Evolutionary conservation across 2,888 invertebrate genomes (phyloP).

Genomic region (Piscicola geometra): DNA sequence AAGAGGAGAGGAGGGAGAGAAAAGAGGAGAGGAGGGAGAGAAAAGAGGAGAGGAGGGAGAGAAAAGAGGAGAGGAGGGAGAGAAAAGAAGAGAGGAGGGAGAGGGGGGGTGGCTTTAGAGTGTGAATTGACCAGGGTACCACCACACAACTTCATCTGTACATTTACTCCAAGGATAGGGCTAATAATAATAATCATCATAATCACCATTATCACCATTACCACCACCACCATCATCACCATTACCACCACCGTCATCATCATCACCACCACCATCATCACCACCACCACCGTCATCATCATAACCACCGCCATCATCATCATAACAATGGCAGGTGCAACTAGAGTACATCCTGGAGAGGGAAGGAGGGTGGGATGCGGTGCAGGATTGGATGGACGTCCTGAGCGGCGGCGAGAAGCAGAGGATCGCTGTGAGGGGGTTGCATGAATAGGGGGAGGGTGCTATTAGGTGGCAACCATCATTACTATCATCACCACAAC

Average conservation of each 20-base stretch:
- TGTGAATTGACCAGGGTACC: neutral
- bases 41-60: constrained; percentile 93
- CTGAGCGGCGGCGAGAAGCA: constrained; percentile 97
- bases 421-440: constrained; percentile 74
- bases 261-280: constrained; percentile 3
- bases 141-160: neutral
- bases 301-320: neutral
- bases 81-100: neutral
- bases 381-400: constrained; percentile 98
- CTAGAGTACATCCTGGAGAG: constrained; percentile 75
- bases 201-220: neutral
- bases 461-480: too few species aligned
- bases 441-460: neutral
- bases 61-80: constrained; percentile 89
- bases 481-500: neutral
- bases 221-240: neutral
- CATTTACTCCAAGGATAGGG: too few species aligned
- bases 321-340: constrained; percentile 63
- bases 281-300: constrained; percentile 15
- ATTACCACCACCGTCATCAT: neutral
- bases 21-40: constrained; percentile 94
- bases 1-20: constrained; percentile 72
- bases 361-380: constrained; percentile 82
- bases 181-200: too few species aligned
- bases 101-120: neutral